Base-by-base conservation (phyloP, 2,888 invertebrate species). In the Idaea aversata region DNA sequence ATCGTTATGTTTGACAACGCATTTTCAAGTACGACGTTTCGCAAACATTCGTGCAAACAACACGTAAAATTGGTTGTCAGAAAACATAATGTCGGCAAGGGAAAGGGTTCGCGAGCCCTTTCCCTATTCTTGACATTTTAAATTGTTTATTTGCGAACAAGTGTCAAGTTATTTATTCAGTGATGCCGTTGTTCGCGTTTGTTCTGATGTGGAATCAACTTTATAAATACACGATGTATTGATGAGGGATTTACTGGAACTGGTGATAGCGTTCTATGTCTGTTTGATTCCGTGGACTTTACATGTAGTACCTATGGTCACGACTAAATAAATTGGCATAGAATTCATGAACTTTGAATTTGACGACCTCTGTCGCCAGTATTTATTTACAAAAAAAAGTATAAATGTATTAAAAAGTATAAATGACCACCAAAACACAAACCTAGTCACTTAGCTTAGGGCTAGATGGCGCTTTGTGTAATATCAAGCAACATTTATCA, bases 101-200 rank as follows among this genome's bases (percentile, higher is more conserved):
- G 83, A 82, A 89, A 88, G 91, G 91, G 90, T 90, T 88, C 74
- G 78, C 77, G 77, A 80, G 83, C 90, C 92, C 90, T 91, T 89
- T 86, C 82, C 85, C 87, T 85, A 85, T 89, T 88, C 91, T 90
- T 92, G 91, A 92, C 92, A 90, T 91, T 92, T 91, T 91, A 92
- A 92, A 92, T 91, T 93, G 91, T 93, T 91, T 92, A 90, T 91
- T 91, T 91, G 85, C 84, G 83, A 88, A 90, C 92, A 90, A 90
- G 90, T 90, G 91, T 91, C 90, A 85, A 88, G 88, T 88, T 89
- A 90, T 91, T 91, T 91, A 91, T 90, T 91, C 87, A 90, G 80
- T 74, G 82, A 80, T 75, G 82, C 83, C 70, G 74, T 68, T 75
- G 75, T 72, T 75, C 62, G 63, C 65, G 74, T 69, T 71, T 67